Base-by-base conservation (phyloP, 2,113 vertebrate species). In the Etia nguti region DNA sequence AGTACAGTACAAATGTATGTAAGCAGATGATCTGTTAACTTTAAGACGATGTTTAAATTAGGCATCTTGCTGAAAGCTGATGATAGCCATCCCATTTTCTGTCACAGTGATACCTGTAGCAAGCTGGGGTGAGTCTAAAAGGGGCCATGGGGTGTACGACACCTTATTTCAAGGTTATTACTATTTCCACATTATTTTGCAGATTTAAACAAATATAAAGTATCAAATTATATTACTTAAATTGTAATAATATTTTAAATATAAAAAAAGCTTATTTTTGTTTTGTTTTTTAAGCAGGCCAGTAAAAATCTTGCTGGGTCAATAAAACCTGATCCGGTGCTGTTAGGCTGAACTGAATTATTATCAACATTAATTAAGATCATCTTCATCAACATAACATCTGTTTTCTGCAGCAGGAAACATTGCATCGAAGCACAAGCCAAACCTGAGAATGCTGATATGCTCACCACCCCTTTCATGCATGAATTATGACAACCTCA, bases 121-220 rank as follows among this genome's bases (percentile, higher is more conserved):
- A 38, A 38, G 36, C 36, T 10, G 34, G 34, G 34, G 34, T 36
- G 34, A 36, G 34, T 36, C 34, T 65, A 65, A 65, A 65, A 36
- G 60, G 36, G 60, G 60, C 2, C 7, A 36, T 36, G 34, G 34
- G 10, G 31, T 65, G 36, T 38, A 65, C 4, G 0, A 65, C 60
- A 65, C 60, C 31, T 65, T 65, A 36, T 65, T 65, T 36, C 59
- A 65, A 65, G 60, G 59, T 60, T 34, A 20, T 60, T 34, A 34
- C 3, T 62, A 62, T 34, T 62, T 62, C 16, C 29, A 65, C 36
- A 65, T 65, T 65, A 65, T 65, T 65, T 65, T 38, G 31, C 60
- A 38, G 60, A 65, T 13, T 65, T 65, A 65, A 38, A 65, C 20
- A n/a, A 22, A 34, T 22, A 13, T 65, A 0, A 38, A 38, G 38